A percentile compares a stretch with the other conserved stretches of the same genome.
Evolutionary conservation across 2,113 vertebrate species (phyloP).

Genomic region (Corythornis vintsioides): DNA sequence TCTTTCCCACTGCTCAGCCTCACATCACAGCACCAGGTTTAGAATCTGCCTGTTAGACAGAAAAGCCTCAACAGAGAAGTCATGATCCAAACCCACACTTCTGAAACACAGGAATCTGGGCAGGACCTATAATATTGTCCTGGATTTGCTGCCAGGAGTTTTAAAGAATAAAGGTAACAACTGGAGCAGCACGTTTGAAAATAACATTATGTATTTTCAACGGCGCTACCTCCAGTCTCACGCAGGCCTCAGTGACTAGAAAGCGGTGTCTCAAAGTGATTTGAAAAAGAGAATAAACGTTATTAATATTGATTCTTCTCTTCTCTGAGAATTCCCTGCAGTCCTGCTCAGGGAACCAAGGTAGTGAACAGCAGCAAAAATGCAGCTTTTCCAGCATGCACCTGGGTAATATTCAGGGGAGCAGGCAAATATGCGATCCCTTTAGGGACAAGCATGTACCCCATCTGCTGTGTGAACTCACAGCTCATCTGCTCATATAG

Average conservation of each 20-base stretch:
- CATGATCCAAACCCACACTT: background rate
- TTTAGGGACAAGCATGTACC: background rate
- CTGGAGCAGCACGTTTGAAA: background rate
- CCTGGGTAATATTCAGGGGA: background rate
- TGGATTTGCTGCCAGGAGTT: background rate
- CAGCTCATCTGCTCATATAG: background rate
- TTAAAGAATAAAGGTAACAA: constrained; percentile 16
- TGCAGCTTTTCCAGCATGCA: background rate
- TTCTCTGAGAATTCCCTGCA: constrained; percentile 16
- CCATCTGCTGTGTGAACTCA: background rate
- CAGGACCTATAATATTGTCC: background rate
- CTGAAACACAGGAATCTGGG: background rate
- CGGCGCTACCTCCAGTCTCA: background rate
- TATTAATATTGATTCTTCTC: constrained; percentile 55
- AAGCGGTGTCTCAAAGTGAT: constrained; percentile 20
- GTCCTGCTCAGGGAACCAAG: constrained; percentile 4
- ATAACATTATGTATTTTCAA: background rate
- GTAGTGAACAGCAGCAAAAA: constrained; percentile 1
- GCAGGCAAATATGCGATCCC: background rate
- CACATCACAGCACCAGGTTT: background rate
- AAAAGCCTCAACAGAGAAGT: background rate
- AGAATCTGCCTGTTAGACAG: background rate
- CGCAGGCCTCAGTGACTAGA: background rate
- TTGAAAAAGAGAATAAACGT: constrained; percentile 1
- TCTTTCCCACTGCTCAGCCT: background rate